Conservation (phyloP, 2,113 vertebrate genomes). For the Pituophis catenifer region DNA sequence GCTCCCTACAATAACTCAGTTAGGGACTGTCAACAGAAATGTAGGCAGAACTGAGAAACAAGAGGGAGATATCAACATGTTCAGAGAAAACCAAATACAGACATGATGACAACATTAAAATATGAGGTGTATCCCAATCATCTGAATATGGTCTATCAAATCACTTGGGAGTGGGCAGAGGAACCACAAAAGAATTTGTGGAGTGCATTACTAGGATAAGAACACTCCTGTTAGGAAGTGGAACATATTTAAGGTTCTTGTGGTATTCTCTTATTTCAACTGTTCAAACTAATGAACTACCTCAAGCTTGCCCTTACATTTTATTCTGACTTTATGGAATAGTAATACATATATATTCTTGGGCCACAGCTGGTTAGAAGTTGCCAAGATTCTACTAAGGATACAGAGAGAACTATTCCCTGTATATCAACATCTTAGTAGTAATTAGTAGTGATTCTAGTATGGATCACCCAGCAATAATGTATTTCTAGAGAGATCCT, state of each 20-base stretch:
- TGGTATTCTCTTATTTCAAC: neutral
- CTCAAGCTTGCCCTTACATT: neutral
- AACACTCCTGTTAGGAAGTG: neutral
- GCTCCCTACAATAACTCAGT: neutral
- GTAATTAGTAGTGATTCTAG: neutral
- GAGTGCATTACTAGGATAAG: neutral
- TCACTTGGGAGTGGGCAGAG: neutral
- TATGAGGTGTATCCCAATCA: neutral
- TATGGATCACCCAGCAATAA: neutral
- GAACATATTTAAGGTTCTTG: neutral
- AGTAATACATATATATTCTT: neutral
- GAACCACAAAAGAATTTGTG: neutral
- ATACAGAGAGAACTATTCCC: too few relatives aligned
- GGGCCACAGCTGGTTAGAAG: neutral
- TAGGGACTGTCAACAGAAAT: neutral
- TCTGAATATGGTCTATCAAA: neutral
- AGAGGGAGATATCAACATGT: neutral
- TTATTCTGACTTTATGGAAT: neutral
- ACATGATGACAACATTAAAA: neutral
- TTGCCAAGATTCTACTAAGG: neutral
- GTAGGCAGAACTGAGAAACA: neutral
- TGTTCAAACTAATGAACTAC: neutral
- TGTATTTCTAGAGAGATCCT: neutral
- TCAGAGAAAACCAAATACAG: neutral
- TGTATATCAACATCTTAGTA: neutral